Conservation (phyloP, 2,888 invertebrate genomes). For the Pandemis corylana region DNA sequence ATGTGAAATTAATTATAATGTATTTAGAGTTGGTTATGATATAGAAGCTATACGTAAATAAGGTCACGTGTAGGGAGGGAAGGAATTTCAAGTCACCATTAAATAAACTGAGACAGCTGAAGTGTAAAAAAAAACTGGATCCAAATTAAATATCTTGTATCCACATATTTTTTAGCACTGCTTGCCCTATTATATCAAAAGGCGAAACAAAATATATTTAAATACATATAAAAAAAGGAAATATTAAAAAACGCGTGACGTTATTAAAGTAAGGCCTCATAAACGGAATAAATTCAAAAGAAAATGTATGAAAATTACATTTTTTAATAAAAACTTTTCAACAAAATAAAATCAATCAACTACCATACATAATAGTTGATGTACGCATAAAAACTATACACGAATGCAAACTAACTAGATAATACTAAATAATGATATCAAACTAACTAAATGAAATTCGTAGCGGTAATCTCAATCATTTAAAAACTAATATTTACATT, state of each 20-base stretch:
- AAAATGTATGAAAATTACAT: constrained; percentile 48
- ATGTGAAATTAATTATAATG: too few species aligned
- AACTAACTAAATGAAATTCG: constrained; percentile 46
- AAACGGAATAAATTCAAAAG: constrained; percentile 46
- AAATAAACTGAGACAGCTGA: too few species aligned
- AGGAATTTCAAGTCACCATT: too few species aligned
- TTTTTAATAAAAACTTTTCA: constrained; percentile 43
- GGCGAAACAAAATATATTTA: too few species aligned
- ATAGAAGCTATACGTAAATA: too few species aligned
- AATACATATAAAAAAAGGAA: not conserved
- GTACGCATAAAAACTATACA: constrained; percentile 32
- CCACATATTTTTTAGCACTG: too few species aligned
- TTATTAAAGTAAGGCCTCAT: not conserved
- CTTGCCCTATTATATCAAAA: too few species aligned
- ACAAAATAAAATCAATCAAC: constrained; percentile 44
- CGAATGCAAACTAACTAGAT: constrained; percentile 39
- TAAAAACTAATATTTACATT: constrained; percentile 38
- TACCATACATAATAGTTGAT: constrained; percentile 7
- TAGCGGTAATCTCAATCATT: constrained; percentile 47
- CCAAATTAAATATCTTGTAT: too few species aligned
- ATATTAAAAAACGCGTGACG: not conserved
- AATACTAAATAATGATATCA: constrained; percentile 33
- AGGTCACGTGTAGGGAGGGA: too few species aligned
- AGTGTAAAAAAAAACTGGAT: too few species aligned
- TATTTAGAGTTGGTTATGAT: too few species aligned